Percentiles rank a stretch among this genome's conserved stretches.
Conservation (phyloP, 2,113 vertebrate species). For the Zosterops lateralis region DNA sequence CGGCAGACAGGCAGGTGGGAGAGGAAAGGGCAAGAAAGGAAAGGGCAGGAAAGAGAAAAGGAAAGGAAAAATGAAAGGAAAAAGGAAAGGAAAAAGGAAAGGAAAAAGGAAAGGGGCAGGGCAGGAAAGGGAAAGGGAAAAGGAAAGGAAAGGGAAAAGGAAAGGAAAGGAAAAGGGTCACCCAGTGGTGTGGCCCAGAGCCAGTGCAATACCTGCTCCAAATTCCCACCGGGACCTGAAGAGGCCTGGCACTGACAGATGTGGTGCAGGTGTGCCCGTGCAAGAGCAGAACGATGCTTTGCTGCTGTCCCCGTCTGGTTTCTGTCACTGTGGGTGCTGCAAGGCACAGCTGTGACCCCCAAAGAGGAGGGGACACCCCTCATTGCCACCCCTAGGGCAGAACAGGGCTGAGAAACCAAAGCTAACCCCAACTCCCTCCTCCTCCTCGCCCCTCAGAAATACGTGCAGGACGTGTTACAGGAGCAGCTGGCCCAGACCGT, state of each 20-base stretch:
- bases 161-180: background rate
- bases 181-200: background rate
- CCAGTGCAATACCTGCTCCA: background rate
- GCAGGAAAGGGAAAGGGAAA: too few relatives aligned
- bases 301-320: background rate
- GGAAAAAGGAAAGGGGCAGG: too few relatives aligned
- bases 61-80: too few relatives aligned
- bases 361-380: background rate
- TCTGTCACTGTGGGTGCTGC: background rate
- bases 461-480: slow-evolving; percentile 92
- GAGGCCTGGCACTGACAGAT: background rate
- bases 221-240: fast-evolving
- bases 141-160: background rate
- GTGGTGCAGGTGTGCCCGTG: background rate
- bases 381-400: background rate
- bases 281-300: background rate
- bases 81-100: too few relatives aligned
- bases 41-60: too few relatives aligned
- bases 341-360: fast-evolving
- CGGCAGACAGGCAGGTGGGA: background rate
- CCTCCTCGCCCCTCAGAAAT: slow-evolving; percentile 81
- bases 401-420: background rate
- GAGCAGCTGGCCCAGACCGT: slow-evolving; percentile 89
- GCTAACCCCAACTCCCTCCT: background rate
- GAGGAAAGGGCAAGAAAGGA: too few relatives aligned